phyloP scores from a whole-genome alignment of 2,888 invertebrate genomes.

The Lissocephala sabroskyi region DNA sequence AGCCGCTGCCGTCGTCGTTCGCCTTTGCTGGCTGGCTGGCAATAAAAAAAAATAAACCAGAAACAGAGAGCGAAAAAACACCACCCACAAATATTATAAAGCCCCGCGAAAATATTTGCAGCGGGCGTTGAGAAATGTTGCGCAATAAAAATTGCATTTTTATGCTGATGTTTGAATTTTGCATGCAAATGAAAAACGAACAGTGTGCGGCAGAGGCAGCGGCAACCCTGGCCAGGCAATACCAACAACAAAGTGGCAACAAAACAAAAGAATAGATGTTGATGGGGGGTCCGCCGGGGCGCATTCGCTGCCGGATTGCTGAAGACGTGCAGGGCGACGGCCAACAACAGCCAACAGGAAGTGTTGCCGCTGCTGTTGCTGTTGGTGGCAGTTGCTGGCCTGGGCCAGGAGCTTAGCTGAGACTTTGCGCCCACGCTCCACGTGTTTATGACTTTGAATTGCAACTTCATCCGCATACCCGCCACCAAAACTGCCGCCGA shows the following conservation, averaged over 20 bases:
- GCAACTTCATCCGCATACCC: conserved; percentile 59
- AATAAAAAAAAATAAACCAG: not conserved
- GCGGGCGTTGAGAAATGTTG: conserved; percentile 63
- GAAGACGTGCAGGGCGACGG: too few relatives aligned
- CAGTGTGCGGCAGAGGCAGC: conserved; percentile 10
- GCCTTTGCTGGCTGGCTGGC: too few relatives aligned
- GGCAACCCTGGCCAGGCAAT: conserved; percentile 7
- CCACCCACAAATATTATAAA: not conserved
- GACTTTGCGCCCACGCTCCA: conserved; percentile 66
- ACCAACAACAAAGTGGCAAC: not conserved
- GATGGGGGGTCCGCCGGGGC: not conserved
- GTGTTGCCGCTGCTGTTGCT: conserved; percentile 34
- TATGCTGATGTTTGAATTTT: conserved; percentile 71
- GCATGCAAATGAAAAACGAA: conserved; percentile 68
- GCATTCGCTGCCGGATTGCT: too few relatives aligned
- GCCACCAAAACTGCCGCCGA: not conserved
- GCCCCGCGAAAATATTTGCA: conserved; percentile 49
- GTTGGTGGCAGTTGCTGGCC: conserved; percentile 42
- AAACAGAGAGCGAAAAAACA: not conserved
- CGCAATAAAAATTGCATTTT: conserved; percentile 71
- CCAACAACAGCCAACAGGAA: too few relatives aligned
- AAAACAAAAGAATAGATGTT: conserved; percentile 11
- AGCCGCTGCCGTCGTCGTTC: too few relatives aligned
- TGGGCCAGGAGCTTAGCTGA: conserved; percentile 51
- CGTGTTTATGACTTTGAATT: conserved; percentile 70